Evolutionary conservation across 2,888 invertebrate genomes (phyloP).

Genomic region (Lithosia quadra): DNA sequence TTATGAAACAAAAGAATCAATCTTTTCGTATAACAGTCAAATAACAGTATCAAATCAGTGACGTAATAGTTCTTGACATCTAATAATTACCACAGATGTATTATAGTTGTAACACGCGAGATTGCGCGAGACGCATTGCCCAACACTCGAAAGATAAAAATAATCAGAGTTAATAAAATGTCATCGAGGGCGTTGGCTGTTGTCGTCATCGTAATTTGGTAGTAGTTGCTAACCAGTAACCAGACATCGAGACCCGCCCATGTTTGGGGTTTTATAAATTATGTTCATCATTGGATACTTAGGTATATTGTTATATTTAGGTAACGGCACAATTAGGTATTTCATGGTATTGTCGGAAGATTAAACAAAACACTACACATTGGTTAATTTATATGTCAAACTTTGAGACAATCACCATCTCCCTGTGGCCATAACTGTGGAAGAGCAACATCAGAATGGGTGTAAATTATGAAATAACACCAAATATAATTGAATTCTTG

Average conservation of each 20-base stretch:
- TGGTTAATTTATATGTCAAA: neutral
- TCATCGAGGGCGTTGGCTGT: constrained; percentile 28
- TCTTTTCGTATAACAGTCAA: neutral
- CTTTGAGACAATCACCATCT: neutral
- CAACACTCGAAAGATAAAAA: constrained; percentile 8
- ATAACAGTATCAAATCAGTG: neutral
- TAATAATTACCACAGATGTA: neutral
- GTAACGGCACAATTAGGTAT: neutral
- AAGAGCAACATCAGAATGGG: neutral
- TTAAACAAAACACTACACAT: neutral
- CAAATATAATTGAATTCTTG: neutral
- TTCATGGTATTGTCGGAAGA: neutral
- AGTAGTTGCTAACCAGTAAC: constrained; percentile 8
- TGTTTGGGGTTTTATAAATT: neutral
- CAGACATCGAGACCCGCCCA: constrained; percentile 5
- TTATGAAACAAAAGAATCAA: neutral
- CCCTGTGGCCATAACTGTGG: neutral
- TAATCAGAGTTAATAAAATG: constrained; percentile 39
- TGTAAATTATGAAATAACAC: neutral
- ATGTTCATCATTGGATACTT: neutral
- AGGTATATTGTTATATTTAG: constrained; percentile 1
- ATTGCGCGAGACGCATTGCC: constrained; percentile 8
- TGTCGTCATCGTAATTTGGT: constrained; percentile 22
- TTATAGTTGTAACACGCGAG: neutral
- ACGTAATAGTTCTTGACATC: neutral